Conservation (phyloP, 64 coral and sea anemone species). For the Astreopora myriophthalma region DNA sequence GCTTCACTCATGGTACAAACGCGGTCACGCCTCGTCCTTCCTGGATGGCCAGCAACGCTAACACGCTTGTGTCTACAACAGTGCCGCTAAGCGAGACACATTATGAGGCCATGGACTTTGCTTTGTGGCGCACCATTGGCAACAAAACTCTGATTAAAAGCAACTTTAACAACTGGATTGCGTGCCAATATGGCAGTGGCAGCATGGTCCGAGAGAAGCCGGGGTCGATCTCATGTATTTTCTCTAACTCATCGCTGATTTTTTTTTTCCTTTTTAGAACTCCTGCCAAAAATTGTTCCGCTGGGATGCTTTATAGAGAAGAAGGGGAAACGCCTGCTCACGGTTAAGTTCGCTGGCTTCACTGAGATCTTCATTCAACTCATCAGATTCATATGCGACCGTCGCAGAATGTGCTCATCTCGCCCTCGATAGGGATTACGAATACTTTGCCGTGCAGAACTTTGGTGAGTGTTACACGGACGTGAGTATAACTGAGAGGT, state of each 20-base stretch:
- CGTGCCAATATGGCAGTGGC: no score
- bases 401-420: neutral
- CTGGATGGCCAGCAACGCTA: no score
- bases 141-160: no score
- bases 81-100: no score
- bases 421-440: constrained; percentile 1
- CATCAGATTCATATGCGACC: neutral
- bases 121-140: no score
- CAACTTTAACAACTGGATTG: no score
- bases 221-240: neutral
- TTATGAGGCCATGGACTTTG: no score
- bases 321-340: neutral
- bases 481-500: neutral
- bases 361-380: neutral
- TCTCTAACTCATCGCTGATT: neutral
- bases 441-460: constrained; percentile 22
- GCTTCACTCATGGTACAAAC: no score
- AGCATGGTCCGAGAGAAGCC: no score
- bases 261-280: neutral
- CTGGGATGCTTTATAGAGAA: neutral
- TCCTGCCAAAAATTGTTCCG: neutral
- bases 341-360: neutral
- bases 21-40: no score
- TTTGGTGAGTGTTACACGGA: neutral
- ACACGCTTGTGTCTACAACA: no score